Percentiles rank a stretch among this genome's conserved stretches.
phyloP scores from a whole-genome alignment of 2,888 invertebrate species.

The Atethmia centrago region DNA sequence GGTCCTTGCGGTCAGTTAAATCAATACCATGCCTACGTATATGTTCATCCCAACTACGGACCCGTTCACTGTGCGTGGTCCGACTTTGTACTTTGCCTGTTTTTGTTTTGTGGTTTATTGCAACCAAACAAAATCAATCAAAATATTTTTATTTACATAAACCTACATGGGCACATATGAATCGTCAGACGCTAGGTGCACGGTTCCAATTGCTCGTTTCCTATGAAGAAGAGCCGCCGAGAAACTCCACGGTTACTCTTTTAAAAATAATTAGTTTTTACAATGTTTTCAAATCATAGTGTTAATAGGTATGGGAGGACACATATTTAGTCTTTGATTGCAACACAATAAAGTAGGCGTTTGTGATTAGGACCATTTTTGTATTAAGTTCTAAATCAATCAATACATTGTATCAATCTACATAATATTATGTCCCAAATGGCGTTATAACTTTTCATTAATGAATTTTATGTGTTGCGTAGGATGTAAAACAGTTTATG shows the following conservation, averaged over 20 bases:
- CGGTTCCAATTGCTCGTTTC: no score
- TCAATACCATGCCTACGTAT: background rate
- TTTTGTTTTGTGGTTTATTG: constrained; percentile 8
- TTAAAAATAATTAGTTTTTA: no score
- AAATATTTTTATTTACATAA: no score
- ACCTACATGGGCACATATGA: no score
- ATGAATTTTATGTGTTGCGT: constrained; percentile 22
- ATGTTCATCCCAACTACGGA: background rate
- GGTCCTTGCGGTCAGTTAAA: background rate
- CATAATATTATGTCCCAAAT: constrained; percentile 13
- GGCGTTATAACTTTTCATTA: constrained; percentile 1
- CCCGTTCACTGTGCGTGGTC: background rate
- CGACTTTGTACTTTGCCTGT: background rate
- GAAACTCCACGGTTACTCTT: no score
- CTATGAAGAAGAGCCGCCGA: no score
- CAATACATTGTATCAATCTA: constrained; percentile 12
- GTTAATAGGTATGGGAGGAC: no score
- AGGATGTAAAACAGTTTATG: constrained; percentile 10
- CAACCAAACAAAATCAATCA: no score
- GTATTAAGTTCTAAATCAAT: constrained; percentile 22
- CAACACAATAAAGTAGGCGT: constrained; percentile 20
- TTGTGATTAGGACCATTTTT: constrained; percentile 17
- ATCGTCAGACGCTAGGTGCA: no score
- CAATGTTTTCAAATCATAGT: no score
- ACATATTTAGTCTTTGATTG: background rate